Conservation (phyloP, 2,113 vertebrate species). For the Malaclemys terrapin region DNA sequence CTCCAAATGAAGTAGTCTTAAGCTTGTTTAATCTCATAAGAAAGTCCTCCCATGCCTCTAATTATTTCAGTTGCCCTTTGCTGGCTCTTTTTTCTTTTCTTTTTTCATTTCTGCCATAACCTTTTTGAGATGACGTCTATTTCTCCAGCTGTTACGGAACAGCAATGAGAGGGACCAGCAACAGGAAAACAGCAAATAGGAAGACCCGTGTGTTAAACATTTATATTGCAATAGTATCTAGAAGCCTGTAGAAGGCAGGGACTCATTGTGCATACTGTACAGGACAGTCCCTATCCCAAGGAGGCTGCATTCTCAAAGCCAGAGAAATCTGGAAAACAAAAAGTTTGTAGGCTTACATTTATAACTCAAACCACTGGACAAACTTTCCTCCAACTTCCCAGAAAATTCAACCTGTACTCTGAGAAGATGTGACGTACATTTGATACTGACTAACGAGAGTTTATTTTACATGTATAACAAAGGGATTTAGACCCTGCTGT, state of each 20-base stretch:
- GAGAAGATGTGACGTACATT: accelerated
- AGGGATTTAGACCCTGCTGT: background rate
- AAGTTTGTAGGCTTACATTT: background rate
- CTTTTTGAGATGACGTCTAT: background rate
- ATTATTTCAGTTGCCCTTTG: conserved; percentile 39
- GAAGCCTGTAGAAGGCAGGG: background rate
- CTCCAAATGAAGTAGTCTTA: conserved; percentile 32
- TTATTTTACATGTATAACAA: background rate
- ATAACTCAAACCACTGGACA: background rate
- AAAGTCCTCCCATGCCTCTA: background rate
- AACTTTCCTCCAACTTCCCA: conserved; percentile 3
- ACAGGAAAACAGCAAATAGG: background rate
- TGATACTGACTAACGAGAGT: background rate
- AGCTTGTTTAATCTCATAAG: conserved; percentile 16
- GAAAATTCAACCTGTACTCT: background rate
- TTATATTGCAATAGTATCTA: conserved; percentile 6
- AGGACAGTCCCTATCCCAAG: background rate
- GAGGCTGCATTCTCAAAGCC: background rate
- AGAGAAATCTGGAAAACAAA: background rate
- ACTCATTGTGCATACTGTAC: background rate
- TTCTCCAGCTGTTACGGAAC: conserved; percentile 18
- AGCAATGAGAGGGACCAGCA: background rate
- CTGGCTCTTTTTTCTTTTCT: background rate
- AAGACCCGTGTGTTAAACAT: background rate
- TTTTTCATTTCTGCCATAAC: background rate